Evolutionary conservation across 2,888 invertebrate genomes (phyloP).

Genomic region (Thymelicus lineola): DNA sequence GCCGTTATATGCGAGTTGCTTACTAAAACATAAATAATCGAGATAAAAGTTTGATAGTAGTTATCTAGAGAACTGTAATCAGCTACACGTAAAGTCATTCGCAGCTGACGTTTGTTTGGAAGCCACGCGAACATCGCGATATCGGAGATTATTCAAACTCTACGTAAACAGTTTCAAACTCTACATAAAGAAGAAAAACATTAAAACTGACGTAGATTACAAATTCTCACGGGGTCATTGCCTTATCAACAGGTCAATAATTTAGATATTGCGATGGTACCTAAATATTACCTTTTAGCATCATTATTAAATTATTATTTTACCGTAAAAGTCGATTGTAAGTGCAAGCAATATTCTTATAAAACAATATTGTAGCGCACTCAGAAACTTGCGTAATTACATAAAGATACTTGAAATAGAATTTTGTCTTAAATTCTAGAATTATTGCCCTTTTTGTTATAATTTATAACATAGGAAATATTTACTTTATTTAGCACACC

Average conservation of each 20-base stretch:
- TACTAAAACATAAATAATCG: conserved; percentile 36
- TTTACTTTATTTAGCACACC: too few relatives aligned
- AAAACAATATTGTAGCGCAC: too few relatives aligned
- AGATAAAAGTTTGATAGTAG: conserved; percentile 37
- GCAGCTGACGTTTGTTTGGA: conserved; percentile 22
- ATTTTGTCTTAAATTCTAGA: too few relatives aligned
- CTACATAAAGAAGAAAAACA: conserved; percentile 15
- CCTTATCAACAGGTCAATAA: conserved; percentile 27
- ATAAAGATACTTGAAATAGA: too few relatives aligned
- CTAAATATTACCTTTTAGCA: background rate
- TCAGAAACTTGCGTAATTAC: too few relatives aligned
- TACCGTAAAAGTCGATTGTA: background rate
- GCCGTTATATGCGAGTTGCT: conserved; percentile 26
- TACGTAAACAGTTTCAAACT: conserved; percentile 3
- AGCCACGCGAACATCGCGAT: conserved; percentile 9
- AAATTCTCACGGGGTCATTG: conserved; percentile 28
- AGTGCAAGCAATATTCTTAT: too few relatives aligned
- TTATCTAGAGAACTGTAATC: conserved; percentile 34
- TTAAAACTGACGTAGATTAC: background rate
- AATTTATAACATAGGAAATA: too few relatives aligned
- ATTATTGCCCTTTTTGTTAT: too few relatives aligned
- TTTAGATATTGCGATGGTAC: background rate
- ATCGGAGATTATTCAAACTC: conserved; percentile 1
- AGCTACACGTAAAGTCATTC: conserved; percentile 25
- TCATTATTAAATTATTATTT: background rate